phyloP scores from a whole-genome alignment of 2,113 vertebrate species.

The Casuarius casuarius region DNA sequence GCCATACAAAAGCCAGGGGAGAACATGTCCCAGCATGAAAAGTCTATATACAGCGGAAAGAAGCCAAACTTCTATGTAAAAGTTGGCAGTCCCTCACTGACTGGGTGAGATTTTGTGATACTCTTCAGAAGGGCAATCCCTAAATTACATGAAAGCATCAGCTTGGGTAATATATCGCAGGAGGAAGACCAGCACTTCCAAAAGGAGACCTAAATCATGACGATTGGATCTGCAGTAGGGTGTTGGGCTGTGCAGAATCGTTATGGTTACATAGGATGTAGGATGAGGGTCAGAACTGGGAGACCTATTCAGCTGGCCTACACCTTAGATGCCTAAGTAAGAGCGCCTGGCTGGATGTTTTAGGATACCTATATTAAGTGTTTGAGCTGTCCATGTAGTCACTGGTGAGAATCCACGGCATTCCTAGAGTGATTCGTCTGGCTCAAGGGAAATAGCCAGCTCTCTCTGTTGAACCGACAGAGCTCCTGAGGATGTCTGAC shows the following conservation, averaged over 20 bases:
- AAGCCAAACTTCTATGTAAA: neutral
- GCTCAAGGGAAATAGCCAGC: neutral
- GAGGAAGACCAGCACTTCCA: neutral
- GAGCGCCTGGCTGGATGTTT: neutral
- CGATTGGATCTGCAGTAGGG: neutral
- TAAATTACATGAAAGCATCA: neutral
- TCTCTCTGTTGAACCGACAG: neutral
- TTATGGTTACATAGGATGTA: neutral
- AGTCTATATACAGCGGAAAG: neutral
- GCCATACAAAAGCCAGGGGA: accelerated
- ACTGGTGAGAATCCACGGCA: neutral
- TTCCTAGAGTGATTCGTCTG: neutral
- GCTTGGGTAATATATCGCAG: neutral
- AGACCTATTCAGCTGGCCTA: neutral
- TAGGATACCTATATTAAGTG: neutral
- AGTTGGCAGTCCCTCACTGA: neutral
- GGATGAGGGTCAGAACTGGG: neutral
- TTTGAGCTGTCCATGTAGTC: neutral
- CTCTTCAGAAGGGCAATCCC: neutral
- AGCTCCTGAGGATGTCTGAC: neutral
- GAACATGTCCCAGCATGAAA: neutral
- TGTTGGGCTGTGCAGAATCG: neutral
- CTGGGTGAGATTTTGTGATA: neutral
- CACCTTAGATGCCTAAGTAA: neutral
- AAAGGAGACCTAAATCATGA: neutral